Base-by-base conservation (phyloP, 1,140 invertebrate genomes). In the Heliconius eleuchia region DNA sequence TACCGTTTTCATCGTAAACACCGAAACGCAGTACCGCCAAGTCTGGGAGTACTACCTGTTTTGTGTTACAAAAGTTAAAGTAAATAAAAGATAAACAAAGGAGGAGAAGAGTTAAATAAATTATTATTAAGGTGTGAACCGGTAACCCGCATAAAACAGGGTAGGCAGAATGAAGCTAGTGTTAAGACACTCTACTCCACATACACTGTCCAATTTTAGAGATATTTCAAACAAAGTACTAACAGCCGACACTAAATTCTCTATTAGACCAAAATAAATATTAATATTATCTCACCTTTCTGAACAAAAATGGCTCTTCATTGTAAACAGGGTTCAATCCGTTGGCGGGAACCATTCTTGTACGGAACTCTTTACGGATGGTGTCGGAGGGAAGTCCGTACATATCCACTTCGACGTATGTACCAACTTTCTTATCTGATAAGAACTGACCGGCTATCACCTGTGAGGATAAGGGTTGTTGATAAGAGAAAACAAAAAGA, bases 341-440 rank as follows among this genome's bases (percentile, higher is more conserved):
- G 91, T 99, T 99, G 74, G 97, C 97, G 16, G 99, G 99, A 77
- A 99, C 98, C 93, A 99, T 96, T 84, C 98, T 96, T 0, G 99
- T 99, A 23, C 99, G 96, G 92, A 99, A 99, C 95, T 99, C 99
- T 92, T 99, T 99, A 39, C 99, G 96, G 85, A 99, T 99, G 39
- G 99, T 99, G 95, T 99, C 99, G 0, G 99, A 99, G 2, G 99
- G 99, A 84, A 99, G 95, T 73, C 99, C 99, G 95, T 99, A 99
- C 99, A 99, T 99, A 94, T 99, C 99, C 37, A 99, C 99, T 95
- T 99, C 99, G 13, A 99, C 99, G 94, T 99, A 99, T 3, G 99
- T 99, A 11, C 99, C 99, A 70, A 98, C 98, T 94, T 99, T 99
- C 94, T 99, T 99, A 92, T 99, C 99, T 0, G 99, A 99, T 85